phyloP scores from a whole-genome alignment of 2,888 invertebrate species.

The Sympetrum striolatum region DNA sequence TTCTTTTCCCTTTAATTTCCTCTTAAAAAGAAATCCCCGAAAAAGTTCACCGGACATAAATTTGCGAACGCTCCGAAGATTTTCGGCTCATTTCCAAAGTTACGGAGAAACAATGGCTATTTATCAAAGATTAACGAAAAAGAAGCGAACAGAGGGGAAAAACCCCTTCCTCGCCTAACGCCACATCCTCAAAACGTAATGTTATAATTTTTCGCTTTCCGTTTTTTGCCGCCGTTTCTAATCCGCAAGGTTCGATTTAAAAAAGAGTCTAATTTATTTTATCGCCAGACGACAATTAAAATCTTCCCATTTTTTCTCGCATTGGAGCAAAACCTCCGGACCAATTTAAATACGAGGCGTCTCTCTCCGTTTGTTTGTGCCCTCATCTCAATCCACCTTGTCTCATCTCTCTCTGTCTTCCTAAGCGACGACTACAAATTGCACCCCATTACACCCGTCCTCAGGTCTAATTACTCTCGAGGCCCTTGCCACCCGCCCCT shows the following conservation, averaged over 20 bases:
- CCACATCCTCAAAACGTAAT: background rate
- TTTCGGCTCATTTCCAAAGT: background rate
- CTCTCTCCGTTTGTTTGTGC: slow-evolving; percentile 17
- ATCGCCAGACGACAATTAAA: background rate
- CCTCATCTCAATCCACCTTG: slow-evolving; percentile 14
- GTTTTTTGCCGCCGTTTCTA: background rate
- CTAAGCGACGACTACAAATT: slow-evolving; percentile 36
- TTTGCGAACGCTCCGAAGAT: background rate
- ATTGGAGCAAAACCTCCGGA: background rate
- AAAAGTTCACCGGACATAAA: background rate
- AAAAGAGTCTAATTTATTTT: background rate
- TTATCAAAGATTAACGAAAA: background rate
- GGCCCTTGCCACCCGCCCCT: background rate
- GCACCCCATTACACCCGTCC: slow-evolving; percentile 33
- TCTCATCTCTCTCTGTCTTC: slow-evolving; percentile 16
- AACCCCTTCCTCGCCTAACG: background rate
- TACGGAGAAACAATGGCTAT: background rate
- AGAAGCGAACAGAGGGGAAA: background rate
- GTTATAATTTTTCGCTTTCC: background rate
- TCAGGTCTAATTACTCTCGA: slow-evolving; percentile 27
- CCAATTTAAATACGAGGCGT: slow-evolving; percentile 29
- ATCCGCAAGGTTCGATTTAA: background rate
- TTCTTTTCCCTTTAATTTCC: background rate
- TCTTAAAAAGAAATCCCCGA: background rate
- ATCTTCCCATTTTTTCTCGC: background rate